Percentiles rank a stretch among this genome's conserved stretches.
phyloP scores from a whole-genome alignment of 2,797 vertebrate genomes.

The Hirundo rustica region DNA sequence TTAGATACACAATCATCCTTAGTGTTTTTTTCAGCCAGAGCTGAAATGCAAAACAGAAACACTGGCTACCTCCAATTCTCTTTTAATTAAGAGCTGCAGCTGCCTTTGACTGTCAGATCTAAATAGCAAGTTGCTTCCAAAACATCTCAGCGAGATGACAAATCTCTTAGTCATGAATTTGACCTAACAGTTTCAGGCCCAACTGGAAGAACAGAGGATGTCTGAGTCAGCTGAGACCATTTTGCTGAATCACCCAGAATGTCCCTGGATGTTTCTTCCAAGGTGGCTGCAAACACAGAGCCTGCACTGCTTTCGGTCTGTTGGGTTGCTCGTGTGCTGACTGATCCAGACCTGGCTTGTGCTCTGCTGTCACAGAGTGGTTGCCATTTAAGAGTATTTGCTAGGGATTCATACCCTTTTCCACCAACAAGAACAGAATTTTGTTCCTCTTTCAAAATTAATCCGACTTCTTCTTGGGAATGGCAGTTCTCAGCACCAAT shows the following conservation, averaged over 20 bases:
- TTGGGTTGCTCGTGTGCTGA: not conserved
- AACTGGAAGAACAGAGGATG: not conserved
- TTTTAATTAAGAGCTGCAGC: not conserved
- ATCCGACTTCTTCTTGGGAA: not conserved
- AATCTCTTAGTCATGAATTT: not conserved
- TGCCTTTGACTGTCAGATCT: not conserved
- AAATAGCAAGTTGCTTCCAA: not conserved
- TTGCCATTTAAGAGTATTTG: not conserved
- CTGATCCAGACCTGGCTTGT: not conserved
- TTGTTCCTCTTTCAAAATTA: not conserved
- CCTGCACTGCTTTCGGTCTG: not conserved
- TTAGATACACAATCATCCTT: not conserved
- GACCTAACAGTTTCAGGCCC: not conserved
- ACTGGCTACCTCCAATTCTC: not conserved
- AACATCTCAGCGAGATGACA: not conserved
- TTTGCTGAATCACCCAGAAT: not conserved
- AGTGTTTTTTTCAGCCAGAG: not conserved
- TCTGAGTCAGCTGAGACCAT: not conserved
- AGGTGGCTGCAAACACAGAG: not conserved
- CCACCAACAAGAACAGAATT: not conserved
- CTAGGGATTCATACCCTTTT: not conserved
- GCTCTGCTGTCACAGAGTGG: not conserved
- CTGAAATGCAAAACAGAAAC: not conserved
- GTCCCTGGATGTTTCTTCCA: not conserved
- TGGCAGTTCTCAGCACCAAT: not conserved